Percentiles rank a stretch among this genome's conserved stretches.
Conservation (phyloP, 2,113 vertebrate genomes). For the Plestiodon gilberti region DNA sequence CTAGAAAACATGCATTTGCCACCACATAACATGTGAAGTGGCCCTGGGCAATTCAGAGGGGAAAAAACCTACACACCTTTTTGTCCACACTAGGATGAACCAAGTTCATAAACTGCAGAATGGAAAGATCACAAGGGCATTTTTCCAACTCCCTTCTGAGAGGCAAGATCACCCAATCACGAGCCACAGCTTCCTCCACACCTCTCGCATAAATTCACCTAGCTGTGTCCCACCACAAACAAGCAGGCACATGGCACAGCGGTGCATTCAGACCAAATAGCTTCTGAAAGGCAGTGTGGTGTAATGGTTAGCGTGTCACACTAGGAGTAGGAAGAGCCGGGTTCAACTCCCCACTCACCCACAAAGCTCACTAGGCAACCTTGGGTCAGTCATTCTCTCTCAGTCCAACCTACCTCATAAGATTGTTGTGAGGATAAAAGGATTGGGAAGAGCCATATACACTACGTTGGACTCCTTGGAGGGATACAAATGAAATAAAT, state of each 20-base stretch:
- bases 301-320: too few species aligned
- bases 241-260: background rate
- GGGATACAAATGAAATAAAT: too few species aligned
- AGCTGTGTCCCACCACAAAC: background rate
- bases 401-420: too few species aligned
- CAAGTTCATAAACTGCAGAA: too few species aligned
- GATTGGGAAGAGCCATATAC: too few species aligned
- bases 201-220: background rate
- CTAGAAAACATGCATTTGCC: background rate
- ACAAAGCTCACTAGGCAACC: too few species aligned
- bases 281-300: background rate
- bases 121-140: background rate
- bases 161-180: background rate
- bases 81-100: background rate
- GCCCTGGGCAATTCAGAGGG: background rate
- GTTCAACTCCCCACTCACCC: too few species aligned
- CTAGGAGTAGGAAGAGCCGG: too few species aligned
- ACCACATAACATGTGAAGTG: too few species aligned
- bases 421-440: too few species aligned
- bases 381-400: too few species aligned
- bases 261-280: background rate
- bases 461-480: too few species aligned
- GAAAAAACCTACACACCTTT: background rate
- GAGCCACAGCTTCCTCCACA: background rate
- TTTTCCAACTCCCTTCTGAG: background rate